phyloP scores from a whole-genome alignment of 2,797 vertebrate genomes.

The Sylvilagus floridanus region DNA sequence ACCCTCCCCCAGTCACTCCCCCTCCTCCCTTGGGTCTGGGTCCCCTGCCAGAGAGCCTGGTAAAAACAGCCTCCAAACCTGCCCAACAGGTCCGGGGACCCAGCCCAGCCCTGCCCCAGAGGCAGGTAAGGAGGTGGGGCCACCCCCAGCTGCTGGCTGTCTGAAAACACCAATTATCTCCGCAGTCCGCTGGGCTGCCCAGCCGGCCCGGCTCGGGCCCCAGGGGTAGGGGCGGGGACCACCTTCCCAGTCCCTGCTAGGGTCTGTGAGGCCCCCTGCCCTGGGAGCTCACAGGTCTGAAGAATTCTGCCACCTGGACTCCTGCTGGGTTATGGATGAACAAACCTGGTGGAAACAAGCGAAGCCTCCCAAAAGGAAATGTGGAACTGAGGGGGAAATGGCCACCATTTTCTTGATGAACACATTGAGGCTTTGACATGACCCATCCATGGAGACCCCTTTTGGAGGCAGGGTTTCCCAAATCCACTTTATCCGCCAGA shows the following conservation, averaged over 20 bases:
- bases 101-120: conserved; percentile 67
- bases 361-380: conserved; percentile 55
- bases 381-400: neutral
- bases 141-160: conserved; percentile 69
- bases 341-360: conserved; percentile 45
- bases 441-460: neutral
- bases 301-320: conserved; percentile 48
- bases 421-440: conserved; percentile 1
- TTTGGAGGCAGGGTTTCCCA: neutral
- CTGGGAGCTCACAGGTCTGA: neutral
- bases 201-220: neutral
- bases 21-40: neutral
- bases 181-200: conserved; percentile 20
- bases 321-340: conserved; percentile 42
- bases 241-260: neutral
- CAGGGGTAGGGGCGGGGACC: neutral
- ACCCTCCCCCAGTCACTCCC: neutral
- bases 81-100: conserved; percentile 73
- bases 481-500: neutral
- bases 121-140: conserved; percentile 70
- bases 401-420: neutral
- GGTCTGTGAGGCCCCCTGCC: neutral
- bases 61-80: conserved; percentile 79
- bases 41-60: conserved; percentile 22
- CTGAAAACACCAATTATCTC: conserved; percentile 83